Conservation (phyloP, 2,797 vertebrate genomes). For the Intellagama lesueurii region DNA sequence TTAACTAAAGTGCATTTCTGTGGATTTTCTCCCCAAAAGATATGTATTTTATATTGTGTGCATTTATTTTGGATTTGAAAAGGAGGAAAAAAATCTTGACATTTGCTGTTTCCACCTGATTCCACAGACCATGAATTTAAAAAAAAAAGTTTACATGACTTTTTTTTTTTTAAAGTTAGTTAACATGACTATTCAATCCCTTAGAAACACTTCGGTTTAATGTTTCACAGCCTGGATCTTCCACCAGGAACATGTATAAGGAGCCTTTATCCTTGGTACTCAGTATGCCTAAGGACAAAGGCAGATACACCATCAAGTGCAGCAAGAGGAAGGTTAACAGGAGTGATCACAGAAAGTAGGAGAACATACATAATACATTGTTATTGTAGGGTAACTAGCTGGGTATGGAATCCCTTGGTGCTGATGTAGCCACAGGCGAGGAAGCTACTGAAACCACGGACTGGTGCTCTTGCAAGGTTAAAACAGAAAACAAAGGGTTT, state of each 20-base stretch:
- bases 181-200: too few species aligned
- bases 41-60: too few species aligned
- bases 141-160: too few species aligned
- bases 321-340: not conserved
- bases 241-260: not conserved
- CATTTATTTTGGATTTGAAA: too few species aligned
- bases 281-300: too few species aligned
- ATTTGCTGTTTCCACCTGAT: too few species aligned
- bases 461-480: slow-evolving; percentile 19
- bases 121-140: too few species aligned
- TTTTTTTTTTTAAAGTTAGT: too few species aligned
- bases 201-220: not conserved
- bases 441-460: not conserved
- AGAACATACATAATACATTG: not conserved
- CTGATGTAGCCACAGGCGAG: not conserved
- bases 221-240: not conserved
- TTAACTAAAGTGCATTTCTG: too few species aligned
- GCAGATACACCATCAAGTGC: not conserved
- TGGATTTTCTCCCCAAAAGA: too few species aligned
- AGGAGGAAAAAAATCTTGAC: too few species aligned
- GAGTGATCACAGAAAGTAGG: not conserved
- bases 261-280: not conserved
- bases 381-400: not conserved
- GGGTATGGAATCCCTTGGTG: not conserved
- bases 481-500: not conserved